These are phyloP conservation scores for Trigoniulus corallinus DNA, from an alignment of 1,140 invertebrate genomes.

Conservation along the genomic window DNA sequence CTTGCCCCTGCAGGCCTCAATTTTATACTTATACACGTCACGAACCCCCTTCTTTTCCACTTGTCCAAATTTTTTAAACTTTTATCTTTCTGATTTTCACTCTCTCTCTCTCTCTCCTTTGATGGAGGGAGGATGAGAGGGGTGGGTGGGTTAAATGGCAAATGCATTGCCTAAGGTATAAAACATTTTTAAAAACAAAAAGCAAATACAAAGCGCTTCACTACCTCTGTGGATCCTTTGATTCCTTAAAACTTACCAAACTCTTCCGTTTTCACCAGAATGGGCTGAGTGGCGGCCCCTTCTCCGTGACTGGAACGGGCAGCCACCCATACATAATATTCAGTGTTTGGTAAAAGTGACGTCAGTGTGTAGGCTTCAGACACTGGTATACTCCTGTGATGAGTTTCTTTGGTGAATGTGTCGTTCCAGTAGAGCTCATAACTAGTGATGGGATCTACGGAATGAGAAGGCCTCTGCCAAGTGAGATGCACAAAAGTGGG, in stretches of 20 bases:
- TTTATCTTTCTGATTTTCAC: too few species aligned
- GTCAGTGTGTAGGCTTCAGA: slow-evolving; percentile 67
- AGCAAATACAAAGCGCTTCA: too few species aligned
- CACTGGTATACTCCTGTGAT: slow-evolving; percentile 53
- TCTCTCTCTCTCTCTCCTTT: too few species aligned
- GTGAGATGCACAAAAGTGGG: slow-evolving; percentile 59
- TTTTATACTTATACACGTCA: too few species aligned
- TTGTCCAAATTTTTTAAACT: too few species aligned
- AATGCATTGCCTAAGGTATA: too few species aligned
- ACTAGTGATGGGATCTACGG: slow-evolving; percentile 77
- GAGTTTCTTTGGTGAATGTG: slow-evolving; percentile 64
- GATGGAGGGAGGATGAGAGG: too few species aligned
- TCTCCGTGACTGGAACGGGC: slow-evolving; percentile 80
- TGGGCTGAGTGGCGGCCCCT: slow-evolving; percentile 83
- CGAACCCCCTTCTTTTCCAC: too few species aligned
- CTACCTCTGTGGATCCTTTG: too few species aligned
- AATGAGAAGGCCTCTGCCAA: slow-evolving; percentile 78
- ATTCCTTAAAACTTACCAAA: slow-evolving; percentile 64
- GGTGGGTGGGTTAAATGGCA: too few species aligned
- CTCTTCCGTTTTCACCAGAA: slow-evolving; percentile 84
- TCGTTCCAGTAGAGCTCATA: slow-evolving; percentile 97
- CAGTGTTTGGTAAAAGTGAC: slow-evolving; percentile 80
- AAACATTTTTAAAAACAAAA: too few species aligned
- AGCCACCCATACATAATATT: slow-evolving; percentile 91
- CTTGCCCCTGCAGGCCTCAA: too few species aligned